Percentiles rank a stretch among this genome's conserved stretches.
Evolutionary conservation across 2,797 vertebrate genomes (phyloP).

Genomic region (Halcyon smyrnensis): DNA sequence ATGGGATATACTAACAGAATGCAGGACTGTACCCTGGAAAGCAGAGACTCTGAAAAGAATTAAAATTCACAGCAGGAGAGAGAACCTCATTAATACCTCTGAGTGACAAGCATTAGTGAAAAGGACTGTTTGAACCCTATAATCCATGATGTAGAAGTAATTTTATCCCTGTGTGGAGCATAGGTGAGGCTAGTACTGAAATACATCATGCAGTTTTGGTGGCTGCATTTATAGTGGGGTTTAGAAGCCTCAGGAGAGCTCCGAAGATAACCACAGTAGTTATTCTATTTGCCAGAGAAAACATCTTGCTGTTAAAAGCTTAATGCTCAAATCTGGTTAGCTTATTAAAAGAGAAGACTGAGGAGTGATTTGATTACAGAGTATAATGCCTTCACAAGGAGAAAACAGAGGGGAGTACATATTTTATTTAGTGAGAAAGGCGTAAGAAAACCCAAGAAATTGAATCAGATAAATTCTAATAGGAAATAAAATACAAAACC

Average conservation of each 20-base stretch:
- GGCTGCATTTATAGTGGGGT: background rate
- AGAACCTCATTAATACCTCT: slow-evolving; percentile 14
- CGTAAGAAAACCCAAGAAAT: background rate
- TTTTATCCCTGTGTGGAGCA: slow-evolving; percentile 37
- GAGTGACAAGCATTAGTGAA: background rate
- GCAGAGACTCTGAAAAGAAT: background rate
- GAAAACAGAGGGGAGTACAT: background rate
- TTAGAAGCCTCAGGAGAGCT: slow-evolving; percentile 33
- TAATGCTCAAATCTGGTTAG: slow-evolving; percentile 51
- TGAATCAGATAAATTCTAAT: slow-evolving; percentile 2
- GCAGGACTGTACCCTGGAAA: background rate
- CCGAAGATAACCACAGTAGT: background rate
- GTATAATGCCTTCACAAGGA: background rate
- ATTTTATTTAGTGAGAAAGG: slow-evolving; percentile 11
- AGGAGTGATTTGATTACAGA: slow-evolving; percentile 51
- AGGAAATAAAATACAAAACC: background rate
- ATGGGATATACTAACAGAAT: background rate
- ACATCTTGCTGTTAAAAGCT: slow-evolving; percentile 31
- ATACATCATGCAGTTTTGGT: background rate
- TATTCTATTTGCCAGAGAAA: slow-evolving; percentile 47
- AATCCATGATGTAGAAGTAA: slow-evolving; percentile 15
- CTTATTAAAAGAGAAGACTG: slow-evolving; percentile 40
- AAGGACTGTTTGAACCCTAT: background rate
- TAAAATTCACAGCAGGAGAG: background rate
- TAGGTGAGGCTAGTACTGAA: slow-evolving; percentile 1